Evolutionary conservation across 2,888 invertebrate genomes (phyloP).

Genomic region (Brachypalpus laphriformis): DNA sequence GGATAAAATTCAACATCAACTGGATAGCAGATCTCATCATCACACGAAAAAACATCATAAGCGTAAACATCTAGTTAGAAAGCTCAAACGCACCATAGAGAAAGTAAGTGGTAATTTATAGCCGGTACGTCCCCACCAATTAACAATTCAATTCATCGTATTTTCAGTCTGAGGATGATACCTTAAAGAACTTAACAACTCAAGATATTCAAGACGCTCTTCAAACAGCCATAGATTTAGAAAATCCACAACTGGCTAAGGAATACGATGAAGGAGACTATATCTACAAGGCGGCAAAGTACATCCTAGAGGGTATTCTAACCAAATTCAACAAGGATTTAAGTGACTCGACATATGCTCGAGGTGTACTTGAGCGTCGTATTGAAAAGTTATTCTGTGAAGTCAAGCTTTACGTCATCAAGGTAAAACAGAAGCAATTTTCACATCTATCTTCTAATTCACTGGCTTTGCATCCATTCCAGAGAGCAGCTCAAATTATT

Average conservation of each 20-base stretch:
- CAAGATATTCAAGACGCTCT: constrained; percentile 79
- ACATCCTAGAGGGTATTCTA: constrained; percentile 79
- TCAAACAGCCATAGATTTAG: constrained; percentile 78
- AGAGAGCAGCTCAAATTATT: constrained; percentile 80
- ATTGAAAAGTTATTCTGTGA: constrained; percentile 78
- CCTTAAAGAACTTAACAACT: constrained; percentile 47
- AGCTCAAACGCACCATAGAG: background rate
- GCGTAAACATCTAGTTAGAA: background rate
- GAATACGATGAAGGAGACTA: constrained; percentile 77
- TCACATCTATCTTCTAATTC: background rate
- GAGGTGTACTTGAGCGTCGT: constrained; percentile 74
- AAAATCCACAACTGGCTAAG: constrained; percentile 70
- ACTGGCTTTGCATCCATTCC: constrained; percentile 4
- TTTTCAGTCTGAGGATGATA: constrained; percentile 18
- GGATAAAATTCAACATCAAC: constrained; percentile 76
- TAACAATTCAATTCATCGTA: background rate
- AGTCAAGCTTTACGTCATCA: constrained; percentile 78
- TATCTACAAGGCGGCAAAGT: constrained; percentile 80
- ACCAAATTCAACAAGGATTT: constrained; percentile 78
- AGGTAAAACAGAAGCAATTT: constrained; percentile 75
- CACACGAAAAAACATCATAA: constrained; percentile 27
- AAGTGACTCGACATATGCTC: constrained; percentile 76
- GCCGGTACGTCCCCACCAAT: background rate
- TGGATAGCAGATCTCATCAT: constrained; percentile 70
- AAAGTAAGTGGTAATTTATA: constrained; percentile 63